Conservation (phyloP, 1,140 invertebrate species). For the Vanessa atalanta region DNA sequence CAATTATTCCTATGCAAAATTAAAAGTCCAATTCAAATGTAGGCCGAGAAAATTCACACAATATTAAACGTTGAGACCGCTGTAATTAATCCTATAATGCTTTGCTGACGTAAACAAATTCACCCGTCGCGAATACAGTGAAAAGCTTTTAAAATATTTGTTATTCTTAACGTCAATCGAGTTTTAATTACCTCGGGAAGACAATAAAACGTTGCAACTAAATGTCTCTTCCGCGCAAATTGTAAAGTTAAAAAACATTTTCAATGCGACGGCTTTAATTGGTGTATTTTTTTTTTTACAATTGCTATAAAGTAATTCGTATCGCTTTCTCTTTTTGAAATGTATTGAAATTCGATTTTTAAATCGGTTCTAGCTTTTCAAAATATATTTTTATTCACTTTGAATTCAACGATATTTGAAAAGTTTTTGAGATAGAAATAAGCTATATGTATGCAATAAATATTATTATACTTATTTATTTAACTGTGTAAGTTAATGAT, state of each 20-base stretch:
- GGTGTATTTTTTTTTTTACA: background rate
- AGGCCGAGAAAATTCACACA: conserved; percentile 27
- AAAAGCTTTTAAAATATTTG: conserved; percentile 44
- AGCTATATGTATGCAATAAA: too few species aligned
- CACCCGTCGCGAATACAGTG: conserved; percentile 22
- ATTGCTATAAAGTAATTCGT: background rate
- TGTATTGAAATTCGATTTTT: too few species aligned
- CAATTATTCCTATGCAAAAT: conserved; percentile 30
- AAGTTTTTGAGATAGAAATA: too few species aligned
- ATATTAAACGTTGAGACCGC: conserved; percentile 29
- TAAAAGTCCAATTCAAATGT: conserved; percentile 28
- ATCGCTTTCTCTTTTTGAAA: too few species aligned
- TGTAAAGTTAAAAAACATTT: background rate
- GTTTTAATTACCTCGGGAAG: conserved; percentile 27
- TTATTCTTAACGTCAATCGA: conserved; percentile 30
- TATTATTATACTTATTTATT: too few species aligned
- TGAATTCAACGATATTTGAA: too few species aligned
- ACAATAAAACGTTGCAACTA: conserved; percentile 13
- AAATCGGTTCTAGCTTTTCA: too few species aligned
- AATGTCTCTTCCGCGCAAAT: background rate
- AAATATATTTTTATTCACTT: too few species aligned
- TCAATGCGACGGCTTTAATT: background rate
- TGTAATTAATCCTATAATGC: conserved; percentile 39
- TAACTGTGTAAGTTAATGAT: too few species aligned
- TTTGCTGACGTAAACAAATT: conserved; percentile 32